A percentile compares a stretch with the other conserved stretches of the same genome.
These are phyloP conservation scores for Ibidorhyncha struthersii DNA, from an alignment of 2,113 vertebrate genomes.

Conservation along the genomic window DNA sequence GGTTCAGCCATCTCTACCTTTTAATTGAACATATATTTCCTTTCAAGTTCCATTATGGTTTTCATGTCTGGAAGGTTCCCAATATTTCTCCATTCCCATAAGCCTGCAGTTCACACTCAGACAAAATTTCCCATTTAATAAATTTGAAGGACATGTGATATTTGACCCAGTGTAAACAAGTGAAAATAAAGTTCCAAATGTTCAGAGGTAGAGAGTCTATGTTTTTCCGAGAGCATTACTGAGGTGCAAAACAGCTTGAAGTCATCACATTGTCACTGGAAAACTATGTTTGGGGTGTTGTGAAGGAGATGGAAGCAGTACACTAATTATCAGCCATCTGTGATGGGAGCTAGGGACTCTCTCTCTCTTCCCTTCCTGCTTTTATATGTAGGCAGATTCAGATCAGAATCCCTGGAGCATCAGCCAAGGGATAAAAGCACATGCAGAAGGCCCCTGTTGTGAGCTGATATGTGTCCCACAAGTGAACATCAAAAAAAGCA, in stretches of 20 bases:
- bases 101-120: neutral
- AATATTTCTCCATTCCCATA: neutral
- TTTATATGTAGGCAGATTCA: constrained; percentile 1
- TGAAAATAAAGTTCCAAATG: neutral
- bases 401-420: constrained; percentile 22
- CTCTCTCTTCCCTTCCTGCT: neutral
- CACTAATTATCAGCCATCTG: constrained; percentile 52
- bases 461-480: neutral
- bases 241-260: constrained; percentile 23
- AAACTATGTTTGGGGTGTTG: neutral
- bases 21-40: neutral
- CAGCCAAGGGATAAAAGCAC: neutral
- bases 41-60: neutral
- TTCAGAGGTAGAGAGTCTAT: neutral
- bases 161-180: neutral
- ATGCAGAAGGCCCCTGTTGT: neutral
- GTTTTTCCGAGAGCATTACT: neutral
- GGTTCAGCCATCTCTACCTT: neutral
- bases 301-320: neutral
- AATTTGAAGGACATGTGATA: neutral
- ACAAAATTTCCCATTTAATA: neutral
- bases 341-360: constrained; percentile 10
- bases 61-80: neutral
- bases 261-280: neutral
- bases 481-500: neutral